Base-by-base conservation (phyloP, 2,113 vertebrate genomes). In the Cavia porcellus region DNA sequence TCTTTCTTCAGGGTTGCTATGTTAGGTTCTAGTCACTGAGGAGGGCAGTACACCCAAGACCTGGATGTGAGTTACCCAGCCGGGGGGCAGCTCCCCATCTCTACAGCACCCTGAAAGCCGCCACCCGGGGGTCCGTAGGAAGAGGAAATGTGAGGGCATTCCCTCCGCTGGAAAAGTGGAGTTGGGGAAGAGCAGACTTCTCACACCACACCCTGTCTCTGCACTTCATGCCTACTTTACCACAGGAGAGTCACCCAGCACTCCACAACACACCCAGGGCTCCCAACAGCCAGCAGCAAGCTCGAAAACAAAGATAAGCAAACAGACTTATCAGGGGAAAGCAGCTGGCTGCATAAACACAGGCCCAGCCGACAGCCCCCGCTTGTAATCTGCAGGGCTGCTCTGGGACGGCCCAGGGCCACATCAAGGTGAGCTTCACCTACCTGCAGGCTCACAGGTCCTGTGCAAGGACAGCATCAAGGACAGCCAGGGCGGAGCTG, bases 281-380 rank as follows among this genome's bases (percentile, higher is more conserved):
- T 55, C 96, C 85, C 50, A 80, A 96, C 85, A 95, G 94, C 80
- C 95, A 88, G 81, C 66, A 62, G 66, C 3, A 9, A 82, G 89
- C 15, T 42, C 52, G 86, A 55, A 86, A 88, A 82, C 59, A 89
- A 72, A 95, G 86, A 88, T 62, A 93, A 89, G 82, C 92, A 96
- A 95, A 92, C 84, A 91, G 12, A 91, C 59, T 80, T 85, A 96
- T 35, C 89, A 15, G 1, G 70, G 70, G 24, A 83, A 62, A 61
- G 68, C 92, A 96, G 85, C 90, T 89, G 94, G 86, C 62, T 68
- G 64, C 82, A 74, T 13, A 79, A 38, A 68, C 17, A 79, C 50
- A 92, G 62, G 42, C 35, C 66, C 35, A 22, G 66, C 93, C 47
- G 28, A 20, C 35, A 8, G 59, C 50, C 42, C 64, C 66, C 1